Evolutionary conservation across 1,140 invertebrate genomes (phyloP).

Genomic region (Pogonus chalceus): DNA sequence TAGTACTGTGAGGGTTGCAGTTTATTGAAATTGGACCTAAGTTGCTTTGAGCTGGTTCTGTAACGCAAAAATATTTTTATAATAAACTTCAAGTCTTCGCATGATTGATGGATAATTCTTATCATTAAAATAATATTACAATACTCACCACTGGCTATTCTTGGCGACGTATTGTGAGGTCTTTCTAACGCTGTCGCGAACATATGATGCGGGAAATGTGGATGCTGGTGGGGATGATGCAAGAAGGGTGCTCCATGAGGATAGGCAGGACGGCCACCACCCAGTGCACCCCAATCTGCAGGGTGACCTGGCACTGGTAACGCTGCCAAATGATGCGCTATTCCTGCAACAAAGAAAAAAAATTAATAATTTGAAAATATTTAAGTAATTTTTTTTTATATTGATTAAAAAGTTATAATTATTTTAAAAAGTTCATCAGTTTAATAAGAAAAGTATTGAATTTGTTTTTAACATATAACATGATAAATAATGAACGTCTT

Average conservation of each 20-base stretch:
- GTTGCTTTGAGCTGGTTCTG: constrained; percentile 23
- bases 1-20: constrained; percentile 46
- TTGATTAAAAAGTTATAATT: no score
- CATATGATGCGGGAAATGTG: constrained; percentile 49
- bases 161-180: constrained; percentile 31
- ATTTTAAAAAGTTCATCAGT: no score
- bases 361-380: constrained; percentile 8
- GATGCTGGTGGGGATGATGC: constrained; percentile 40
- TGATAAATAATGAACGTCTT: no score
- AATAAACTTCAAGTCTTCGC: not conserved
- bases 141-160: constrained; percentile 33
- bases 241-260: constrained; percentile 39
- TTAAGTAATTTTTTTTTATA: no score
- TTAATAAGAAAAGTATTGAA: no score
- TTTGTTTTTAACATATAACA: no score
- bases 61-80: constrained; percentile 11
- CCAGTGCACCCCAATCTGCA: constrained; percentile 50
- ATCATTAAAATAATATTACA: not conserved
- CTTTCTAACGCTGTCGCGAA: constrained; percentile 38
- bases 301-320: constrained; percentile 40
- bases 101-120: not conserved
- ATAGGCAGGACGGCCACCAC: constrained; percentile 42
- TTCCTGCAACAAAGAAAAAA: constrained; percentile 39
- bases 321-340: constrained; percentile 54
- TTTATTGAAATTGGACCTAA: constrained; percentile 34